Evolutionary conservation across 2,888 invertebrate species (phyloP), one percentile per base, ranked within the genome.

Genomic region (Parapristionchus giblindavisi): DNA sequence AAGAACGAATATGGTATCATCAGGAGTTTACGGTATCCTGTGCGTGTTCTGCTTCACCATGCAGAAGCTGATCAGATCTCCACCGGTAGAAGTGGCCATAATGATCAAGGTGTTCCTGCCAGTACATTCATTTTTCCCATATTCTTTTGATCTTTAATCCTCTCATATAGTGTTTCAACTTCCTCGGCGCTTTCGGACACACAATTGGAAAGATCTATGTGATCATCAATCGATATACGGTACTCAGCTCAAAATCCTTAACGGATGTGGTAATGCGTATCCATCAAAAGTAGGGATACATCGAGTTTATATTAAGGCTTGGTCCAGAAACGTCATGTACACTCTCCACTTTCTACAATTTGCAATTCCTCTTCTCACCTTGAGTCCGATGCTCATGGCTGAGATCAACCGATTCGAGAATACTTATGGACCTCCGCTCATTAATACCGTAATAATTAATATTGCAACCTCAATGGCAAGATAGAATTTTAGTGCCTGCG

Each of bases 121-220:
- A n/a, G n/a, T n/a, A n/a, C n/a, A n/a, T n/a, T n/a, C n/a, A n/a
- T n/a, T n/a, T n/a, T n/a, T n/a, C n/a, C n/a, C n/a, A n/a, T n/a
- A n/a, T n/a, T n/a, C n/a, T n/a, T n/a, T n/a, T n/a, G n/a, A n/a
- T n/a, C n/a, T n/a, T n/a, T n/a, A n/a, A n/a, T n/a, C n/a, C n/a
- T n/a, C n/a, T n/a, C n/a, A n/a, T n/a, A n/a, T n/a, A n/a, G n/a
- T n/a, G n/a, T n/a, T n/a, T n/a, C 24, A 65, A 43, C 29, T 29
- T 43, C 24, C 40, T 65, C 4, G 14, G 43, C 1, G 63, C 63
- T 6, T 27, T 65, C n/a, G 63, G 29, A 5, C 63, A 65, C 43
- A 65, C 63, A 2, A 65, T 65, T 8, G 40, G 43, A n/a, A 65
- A 65, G n/a, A 43, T 43, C 63, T 65, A 43, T 14, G 63, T 65